Conservation (phyloP, 1,140 invertebrate species). For the Oedothorax gibbosus region DNA sequence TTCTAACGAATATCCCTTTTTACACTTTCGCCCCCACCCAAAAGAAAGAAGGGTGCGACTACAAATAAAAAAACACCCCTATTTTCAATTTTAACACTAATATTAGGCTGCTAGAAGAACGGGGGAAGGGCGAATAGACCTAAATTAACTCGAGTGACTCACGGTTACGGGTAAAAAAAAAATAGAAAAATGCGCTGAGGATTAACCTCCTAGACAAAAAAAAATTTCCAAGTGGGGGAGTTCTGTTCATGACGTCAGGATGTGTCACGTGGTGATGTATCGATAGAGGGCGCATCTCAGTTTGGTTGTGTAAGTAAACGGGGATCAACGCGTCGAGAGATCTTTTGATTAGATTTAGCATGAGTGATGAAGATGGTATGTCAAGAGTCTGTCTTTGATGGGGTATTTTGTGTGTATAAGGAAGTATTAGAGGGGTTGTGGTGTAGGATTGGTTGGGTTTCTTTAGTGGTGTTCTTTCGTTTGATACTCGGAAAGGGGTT, state of each 20-base stretch:
- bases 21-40: not conserved
- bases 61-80: not conserved
- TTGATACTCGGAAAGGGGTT: no score
- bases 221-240: not conserved
- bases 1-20: no score
- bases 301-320: not conserved
- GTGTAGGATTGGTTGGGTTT: no score
- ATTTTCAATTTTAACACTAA: conserved; percentile 25
- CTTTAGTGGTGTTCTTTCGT: no score
- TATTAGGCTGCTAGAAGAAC: not conserved
- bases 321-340: not conserved
- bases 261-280: conserved; percentile 5
- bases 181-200: conserved; percentile 10
- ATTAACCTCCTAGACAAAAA: conserved; percentile 21
- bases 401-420: no score
- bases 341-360: no score
- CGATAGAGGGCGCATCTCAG: not conserved
- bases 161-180: not conserved
- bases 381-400: no score
- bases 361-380: no score
- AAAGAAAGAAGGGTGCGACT: not conserved
- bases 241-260: conserved; percentile 13
- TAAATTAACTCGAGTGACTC: conserved; percentile 33
- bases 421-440: no score
- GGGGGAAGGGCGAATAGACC: conserved; percentile 6